These are phyloP conservation scores for Agrochola lota DNA, from an alignment of 2,888 invertebrate species.

Conservation along the genomic window DNA sequence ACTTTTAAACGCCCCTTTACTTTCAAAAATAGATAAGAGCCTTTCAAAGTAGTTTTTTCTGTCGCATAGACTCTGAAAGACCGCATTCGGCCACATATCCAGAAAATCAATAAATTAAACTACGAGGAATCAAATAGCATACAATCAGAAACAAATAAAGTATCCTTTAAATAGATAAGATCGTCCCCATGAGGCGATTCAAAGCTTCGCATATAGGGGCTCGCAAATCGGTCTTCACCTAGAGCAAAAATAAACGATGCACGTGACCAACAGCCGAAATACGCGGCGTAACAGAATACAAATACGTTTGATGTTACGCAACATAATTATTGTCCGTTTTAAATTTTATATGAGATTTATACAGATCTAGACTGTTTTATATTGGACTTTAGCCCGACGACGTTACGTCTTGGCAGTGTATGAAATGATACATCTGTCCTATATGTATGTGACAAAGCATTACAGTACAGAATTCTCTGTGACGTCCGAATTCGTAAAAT, in stretches of 20 bases:
- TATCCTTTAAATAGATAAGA: conserved; percentile 51
- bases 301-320: conserved; percentile 72
- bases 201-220: conserved; percentile 54
- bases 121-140: not conserved
- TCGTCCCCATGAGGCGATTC: conserved; percentile 34
- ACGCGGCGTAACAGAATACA: conserved; percentile 72
- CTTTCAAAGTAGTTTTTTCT: conserved; percentile 1
- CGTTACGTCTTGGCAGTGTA: conserved; percentile 71
- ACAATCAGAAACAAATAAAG: conserved; percentile 10
- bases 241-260: conserved; percentile 81
- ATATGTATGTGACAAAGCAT: conserved; percentile 54
- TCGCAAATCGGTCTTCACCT: conserved; percentile 59
- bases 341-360: conserved; percentile 67
- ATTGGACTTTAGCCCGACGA: conserved; percentile 69
- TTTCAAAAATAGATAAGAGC: not conserved
- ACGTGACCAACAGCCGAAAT: conserved; percentile 82
- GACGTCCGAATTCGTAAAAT: conserved; percentile 38
- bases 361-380: conserved; percentile 64
- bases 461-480: conserved; percentile 39
- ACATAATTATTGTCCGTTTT: conserved; percentile 63
- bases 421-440: conserved; percentile 50
- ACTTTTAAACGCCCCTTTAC: not conserved
- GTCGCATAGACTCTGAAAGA: not conserved
- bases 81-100: not conserved
- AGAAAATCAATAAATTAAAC: not conserved